Percentiles rank a stretch among this genome's conserved stretches.
Evolutionary conservation across 2,797 vertebrate species (phyloP).

Genomic region (Lagothrix lagotricha): DNA sequence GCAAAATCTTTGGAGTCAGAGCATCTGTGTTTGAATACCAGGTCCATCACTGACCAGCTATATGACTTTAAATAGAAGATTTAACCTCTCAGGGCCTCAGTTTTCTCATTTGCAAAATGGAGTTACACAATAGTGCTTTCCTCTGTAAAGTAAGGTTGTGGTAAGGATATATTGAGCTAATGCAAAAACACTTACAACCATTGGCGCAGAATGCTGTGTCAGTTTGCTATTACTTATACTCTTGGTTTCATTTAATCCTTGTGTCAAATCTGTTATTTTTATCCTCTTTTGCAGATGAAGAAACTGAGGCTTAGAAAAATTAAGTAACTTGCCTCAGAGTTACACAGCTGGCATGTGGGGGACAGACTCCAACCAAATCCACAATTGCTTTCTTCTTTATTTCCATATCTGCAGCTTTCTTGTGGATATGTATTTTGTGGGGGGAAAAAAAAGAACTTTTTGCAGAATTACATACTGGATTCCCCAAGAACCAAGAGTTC

Average conservation of each 20-base stretch:
- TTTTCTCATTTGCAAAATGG: background rate
- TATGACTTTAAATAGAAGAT: background rate
- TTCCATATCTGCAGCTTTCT: slow-evolving; percentile 5
- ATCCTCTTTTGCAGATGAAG: background rate
- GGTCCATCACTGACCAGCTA: background rate
- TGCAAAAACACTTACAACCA: background rate
- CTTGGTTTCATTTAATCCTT: background rate
- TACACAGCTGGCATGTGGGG: background rate
- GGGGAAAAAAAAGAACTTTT: background rate
- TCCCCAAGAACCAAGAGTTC: background rate
- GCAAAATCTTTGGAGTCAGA: background rate
- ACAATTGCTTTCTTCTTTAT: background rate
- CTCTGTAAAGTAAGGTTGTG: background rate
- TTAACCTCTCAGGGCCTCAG: background rate
- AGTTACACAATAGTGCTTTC: background rate
- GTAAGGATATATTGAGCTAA: background rate
- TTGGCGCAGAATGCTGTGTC: background rate
- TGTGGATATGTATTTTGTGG: background rate
- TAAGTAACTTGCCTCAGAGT: background rate
- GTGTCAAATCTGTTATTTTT: background rate
- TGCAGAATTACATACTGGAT: background rate
- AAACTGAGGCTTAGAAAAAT: background rate
- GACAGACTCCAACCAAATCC: background rate
- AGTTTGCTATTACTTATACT: background rate
- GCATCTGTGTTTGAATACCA: background rate